A percentile compares a stretch with the other conserved stretches of the same genome.
Evolutionary conservation across 2,113 vertebrate genomes (phyloP).

Genomic region (Actenoides lindsayi): DNA sequence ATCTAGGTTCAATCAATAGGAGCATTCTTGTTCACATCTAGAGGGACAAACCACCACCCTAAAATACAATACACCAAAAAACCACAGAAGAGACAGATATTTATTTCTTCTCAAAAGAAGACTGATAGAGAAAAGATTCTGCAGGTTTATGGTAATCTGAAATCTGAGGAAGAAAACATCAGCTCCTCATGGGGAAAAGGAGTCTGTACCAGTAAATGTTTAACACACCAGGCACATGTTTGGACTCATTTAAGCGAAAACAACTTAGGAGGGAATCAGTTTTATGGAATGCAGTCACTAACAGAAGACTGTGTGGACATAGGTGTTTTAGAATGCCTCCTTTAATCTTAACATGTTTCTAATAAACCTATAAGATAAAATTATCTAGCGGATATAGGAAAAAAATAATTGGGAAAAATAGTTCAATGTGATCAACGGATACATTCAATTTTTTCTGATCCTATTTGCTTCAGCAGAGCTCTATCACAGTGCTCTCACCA

Average conservation of each 20-base stretch:
- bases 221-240: background rate
- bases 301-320: background rate
- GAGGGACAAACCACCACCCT: background rate
- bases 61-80: background rate
- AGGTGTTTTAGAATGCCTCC: background rate
- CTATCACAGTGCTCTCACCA: background rate
- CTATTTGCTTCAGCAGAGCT: background rate
- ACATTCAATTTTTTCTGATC: background rate
- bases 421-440: background rate
- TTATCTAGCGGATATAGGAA: background rate
- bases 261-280: background rate
- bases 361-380: background rate
- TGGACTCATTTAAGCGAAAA: background rate
- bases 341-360: background rate
- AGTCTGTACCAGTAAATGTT: background rate
- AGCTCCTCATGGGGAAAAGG: background rate
- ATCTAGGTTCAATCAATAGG: background rate
- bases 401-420: background rate
- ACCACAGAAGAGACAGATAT: background rate
- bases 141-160: background rate
- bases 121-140: background rate
- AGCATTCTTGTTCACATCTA: background rate
- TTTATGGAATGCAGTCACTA: background rate
- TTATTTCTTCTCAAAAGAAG: background rate
- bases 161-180: background rate